A percentile compares a stretch with the other conserved stretches of the same genome.
phyloP scores from a whole-genome alignment of 2,888 invertebrate species.

The Callimorpha dominula region DNA sequence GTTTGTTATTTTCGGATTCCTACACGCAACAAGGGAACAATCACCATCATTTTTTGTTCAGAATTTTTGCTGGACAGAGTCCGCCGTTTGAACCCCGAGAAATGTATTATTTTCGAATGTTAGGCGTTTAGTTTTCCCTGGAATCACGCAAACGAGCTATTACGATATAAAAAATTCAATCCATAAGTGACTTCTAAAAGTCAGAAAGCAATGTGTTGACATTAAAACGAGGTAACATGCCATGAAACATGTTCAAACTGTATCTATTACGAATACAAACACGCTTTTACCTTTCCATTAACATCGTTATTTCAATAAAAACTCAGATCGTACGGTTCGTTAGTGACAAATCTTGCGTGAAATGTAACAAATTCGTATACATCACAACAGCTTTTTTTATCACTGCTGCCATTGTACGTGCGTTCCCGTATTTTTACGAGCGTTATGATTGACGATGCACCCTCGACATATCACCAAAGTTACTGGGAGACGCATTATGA shows the following conservation, averaged over 20 bases:
- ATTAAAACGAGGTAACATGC: too few species aligned
- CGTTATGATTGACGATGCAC: constrained; percentile 75
- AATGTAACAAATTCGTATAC: constrained; percentile 72
- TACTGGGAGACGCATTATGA: constrained; percentile 67
- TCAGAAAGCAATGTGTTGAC: background rate
- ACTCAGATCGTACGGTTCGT: constrained; percentile 47
- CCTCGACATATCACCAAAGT: constrained; percentile 60
- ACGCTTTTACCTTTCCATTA: constrained; percentile 14
- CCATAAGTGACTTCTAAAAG: background rate
- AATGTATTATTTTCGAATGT: too few species aligned
- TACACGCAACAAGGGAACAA: too few species aligned
- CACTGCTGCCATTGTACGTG: constrained; percentile 56
- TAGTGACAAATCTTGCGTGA: constrained; percentile 69
- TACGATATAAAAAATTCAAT: background rate
- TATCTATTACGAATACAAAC: constrained; percentile 13
- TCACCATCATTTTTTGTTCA: too few species aligned
- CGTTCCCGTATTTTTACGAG: constrained; percentile 69
- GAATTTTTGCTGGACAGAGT: too few species aligned
- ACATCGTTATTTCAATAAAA: constrained; percentile 29
- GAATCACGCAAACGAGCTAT: background rate
- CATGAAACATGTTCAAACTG: background rate
- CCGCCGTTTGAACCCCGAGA: too few species aligned
- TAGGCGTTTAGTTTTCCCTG: too few species aligned
- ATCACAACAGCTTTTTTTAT: constrained; percentile 55
- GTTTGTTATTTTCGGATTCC: too few species aligned